These are phyloP conservation scores for Manduca sexta DNA, from an alignment of 1,140 invertebrate genomes.

Conservation along the genomic window DNA sequence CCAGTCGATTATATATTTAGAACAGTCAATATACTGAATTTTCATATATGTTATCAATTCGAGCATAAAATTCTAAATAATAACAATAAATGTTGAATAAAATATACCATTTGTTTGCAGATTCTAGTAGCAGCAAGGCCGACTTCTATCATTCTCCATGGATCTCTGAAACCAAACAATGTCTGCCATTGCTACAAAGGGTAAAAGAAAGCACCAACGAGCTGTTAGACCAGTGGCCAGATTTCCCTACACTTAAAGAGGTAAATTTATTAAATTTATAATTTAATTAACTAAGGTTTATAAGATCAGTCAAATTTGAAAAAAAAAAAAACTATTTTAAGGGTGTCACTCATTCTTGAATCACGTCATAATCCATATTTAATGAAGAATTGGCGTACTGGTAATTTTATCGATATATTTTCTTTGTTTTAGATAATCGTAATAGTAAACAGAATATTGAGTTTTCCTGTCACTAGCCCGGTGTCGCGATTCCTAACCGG, in stretches of 20 bases:
- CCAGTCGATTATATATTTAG: too few relatives aligned
- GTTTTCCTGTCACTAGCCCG: constrained; percentile 85
- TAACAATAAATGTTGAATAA: too few relatives aligned
- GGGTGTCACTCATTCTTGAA: too few relatives aligned
- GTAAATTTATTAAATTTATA: constrained; percentile 58
- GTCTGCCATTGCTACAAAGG: constrained; percentile 78
- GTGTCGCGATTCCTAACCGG: constrained; percentile 92
- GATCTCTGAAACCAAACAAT: constrained; percentile 83
- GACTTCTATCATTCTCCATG: constrained; percentile 94
- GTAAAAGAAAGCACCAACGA: constrained; percentile 78
- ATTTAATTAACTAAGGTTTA: too few relatives aligned
- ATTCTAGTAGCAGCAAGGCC: constrained; percentile 55
- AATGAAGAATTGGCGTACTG: too few relatives aligned
- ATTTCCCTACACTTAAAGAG: constrained; percentile 89
- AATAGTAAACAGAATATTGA: constrained; percentile 84
- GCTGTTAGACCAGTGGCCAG: constrained; percentile 89
- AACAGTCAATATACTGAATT: too few relatives aligned
- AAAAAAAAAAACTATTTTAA: too few relatives aligned
- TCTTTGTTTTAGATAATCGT: constrained; percentile 74
- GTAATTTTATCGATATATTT: constrained; percentile 5
- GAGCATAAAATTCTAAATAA: too few relatives aligned
- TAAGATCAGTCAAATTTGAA: too few relatives aligned
- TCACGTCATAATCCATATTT: too few relatives aligned
- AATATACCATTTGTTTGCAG: constrained; percentile 28
- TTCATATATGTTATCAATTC: too few relatives aligned